phyloP scores from a whole-genome alignment of 2,888 invertebrate species.

The Nemurella pictetii region DNA sequence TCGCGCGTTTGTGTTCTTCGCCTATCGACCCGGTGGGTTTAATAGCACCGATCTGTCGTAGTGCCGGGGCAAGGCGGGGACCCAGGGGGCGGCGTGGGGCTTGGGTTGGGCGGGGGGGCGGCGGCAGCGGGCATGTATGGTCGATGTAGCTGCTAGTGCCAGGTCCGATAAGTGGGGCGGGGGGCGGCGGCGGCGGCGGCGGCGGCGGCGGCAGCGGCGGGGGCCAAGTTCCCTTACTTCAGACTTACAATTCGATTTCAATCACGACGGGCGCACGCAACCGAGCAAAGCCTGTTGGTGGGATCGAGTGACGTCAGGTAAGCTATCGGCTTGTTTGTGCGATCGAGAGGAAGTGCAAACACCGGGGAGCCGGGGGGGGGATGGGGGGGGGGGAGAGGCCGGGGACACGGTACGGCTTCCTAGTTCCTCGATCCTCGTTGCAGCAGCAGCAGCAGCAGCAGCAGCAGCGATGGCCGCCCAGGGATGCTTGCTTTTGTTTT shows the following conservation, averaged over 20 bases:
- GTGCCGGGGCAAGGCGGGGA: too few species aligned
- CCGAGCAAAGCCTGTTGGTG: slow-evolving; percentile 21
- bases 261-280: slow-evolving; percentile 24
- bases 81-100: too few species aligned
- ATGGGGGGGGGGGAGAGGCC: background rate
- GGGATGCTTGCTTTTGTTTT: background rate
- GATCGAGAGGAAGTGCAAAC: slow-evolving; percentile 21
- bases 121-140: background rate
- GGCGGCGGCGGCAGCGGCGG: background rate
- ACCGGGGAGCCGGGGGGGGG: background rate
- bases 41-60: slow-evolving; percentile 2
- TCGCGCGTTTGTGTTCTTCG: background rate
- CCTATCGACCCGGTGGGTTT: background rate
- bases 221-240: slow-evolving; percentile 26
- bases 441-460: too few species aligned
- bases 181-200: background rate
- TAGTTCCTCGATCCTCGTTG: background rate
- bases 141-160: slow-evolving; percentile 8
- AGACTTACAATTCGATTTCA: slow-evolving; percentile 35
- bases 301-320: slow-evolving; percentile 28
- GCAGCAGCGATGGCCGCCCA: too few species aligned
- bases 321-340: slow-evolving; percentile 19
- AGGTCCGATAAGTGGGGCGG: slow-evolving; percentile 20
- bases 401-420: background rate
- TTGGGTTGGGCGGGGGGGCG: background rate